Conservation (phyloP, 2,797 vertebrate genomes). For the Neosilurus mollespiculum region DNA sequence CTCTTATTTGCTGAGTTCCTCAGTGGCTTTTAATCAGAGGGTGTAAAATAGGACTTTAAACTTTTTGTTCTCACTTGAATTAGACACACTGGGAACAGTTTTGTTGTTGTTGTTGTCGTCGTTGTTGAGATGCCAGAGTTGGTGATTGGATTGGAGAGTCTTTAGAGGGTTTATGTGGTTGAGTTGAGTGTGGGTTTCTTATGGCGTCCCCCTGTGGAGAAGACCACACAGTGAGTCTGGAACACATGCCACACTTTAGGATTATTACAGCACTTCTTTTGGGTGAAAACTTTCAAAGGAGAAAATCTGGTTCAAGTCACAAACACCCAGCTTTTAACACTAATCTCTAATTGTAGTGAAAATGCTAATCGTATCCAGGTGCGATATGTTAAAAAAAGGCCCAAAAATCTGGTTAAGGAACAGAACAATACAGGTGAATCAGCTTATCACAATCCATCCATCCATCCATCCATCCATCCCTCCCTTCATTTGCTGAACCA, state of each 20-base stretch:
- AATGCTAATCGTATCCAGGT: conserved; percentile 24
- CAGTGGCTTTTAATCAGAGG: conserved; percentile 36
- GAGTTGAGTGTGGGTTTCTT: conserved; percentile 27
- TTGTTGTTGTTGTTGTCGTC: neutral
- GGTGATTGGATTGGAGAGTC: conserved; percentile 26
- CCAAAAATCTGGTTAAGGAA: neutral
- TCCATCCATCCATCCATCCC: too few relatives aligned
- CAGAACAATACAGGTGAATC: neutral
- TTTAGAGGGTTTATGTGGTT: conserved; percentile 21
- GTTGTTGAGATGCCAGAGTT: neutral
- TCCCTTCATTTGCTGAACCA: too few relatives aligned
- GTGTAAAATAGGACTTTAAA: conserved; percentile 32
- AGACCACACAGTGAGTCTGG: conserved; percentile 45
- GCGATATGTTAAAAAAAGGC: neutral
- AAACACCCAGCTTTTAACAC: conserved; percentile 5
- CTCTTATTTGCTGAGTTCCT: conserved; percentile 49
- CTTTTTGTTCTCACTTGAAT: conserved; percentile 31
- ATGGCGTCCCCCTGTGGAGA: conserved; percentile 25
- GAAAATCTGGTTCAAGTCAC: neutral
- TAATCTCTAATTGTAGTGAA: conserved; percentile 29
- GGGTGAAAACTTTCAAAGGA: conserved; percentile 22
- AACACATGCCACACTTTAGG: conserved; percentile 30
- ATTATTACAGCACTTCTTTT: conserved; percentile 34
- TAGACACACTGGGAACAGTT: neutral
- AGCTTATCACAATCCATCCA: neutral